Evolutionary conservation across 2,888 invertebrate species (phyloP), one percentile per base, ranked within the genome.

Genomic region (Barypeithes pellucidus): DNA sequence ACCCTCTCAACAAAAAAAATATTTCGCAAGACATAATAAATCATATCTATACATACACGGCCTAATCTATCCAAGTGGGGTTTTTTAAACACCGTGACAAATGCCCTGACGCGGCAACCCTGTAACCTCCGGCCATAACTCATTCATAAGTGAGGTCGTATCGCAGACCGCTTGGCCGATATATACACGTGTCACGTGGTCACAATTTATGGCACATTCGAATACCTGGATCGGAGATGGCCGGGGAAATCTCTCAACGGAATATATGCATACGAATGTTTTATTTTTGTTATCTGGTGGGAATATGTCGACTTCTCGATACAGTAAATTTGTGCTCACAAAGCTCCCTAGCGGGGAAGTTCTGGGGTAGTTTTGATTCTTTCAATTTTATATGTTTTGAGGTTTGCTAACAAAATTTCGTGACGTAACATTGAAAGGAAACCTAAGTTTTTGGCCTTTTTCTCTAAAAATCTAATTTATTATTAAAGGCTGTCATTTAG

Each of bases 121-220:
- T 14, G 68, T 61, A 68, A 68, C 61, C 61, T 45, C 36, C 39
- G 59, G 41, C 60, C 61, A 61, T 68, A 59, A 61, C 50, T 68
- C 68, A 68, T 62, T 68, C 61, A 68, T 68, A 68, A 68, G 68
- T 68, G 68, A 68, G 60, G 61, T 47, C 33, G 60, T 68, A 61
- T 68, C 61, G 68, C 61, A 52, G 20, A 50, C 33, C 61, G 61
- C 59, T 68, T 33, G 33, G 47, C 36, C 61, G 52, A 68, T 65
- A 52, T 65, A 50, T 65, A 65, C 52, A 65, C 54, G 54, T 57
- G 54, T 57, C 54, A 33, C 18, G 54, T 57, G 54, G 36, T 33
- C 54, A 18, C 33, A 57, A 57, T 57, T 57, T 57, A 57, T 57
- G 54, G 54, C 52, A 14, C 29, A 22, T 8, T 33, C 33, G 54